Conservation (phyloP, 2,113 vertebrate genomes). For the Stomatorhinus ivindoensis region DNA sequence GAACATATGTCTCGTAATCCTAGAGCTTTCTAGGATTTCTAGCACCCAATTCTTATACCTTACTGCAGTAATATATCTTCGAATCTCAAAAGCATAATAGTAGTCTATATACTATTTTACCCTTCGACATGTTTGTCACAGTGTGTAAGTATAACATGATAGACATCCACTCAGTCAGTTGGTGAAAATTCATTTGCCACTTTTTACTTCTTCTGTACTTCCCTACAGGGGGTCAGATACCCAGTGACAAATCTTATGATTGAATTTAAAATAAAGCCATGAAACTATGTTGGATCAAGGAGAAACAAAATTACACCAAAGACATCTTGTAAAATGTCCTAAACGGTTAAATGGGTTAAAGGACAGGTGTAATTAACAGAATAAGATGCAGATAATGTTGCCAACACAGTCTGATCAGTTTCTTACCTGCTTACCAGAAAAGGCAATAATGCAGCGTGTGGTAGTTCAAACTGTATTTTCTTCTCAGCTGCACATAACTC, state of each 20-base stretch:
- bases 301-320: not conserved
- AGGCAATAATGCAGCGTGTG: conserved; percentile 93
- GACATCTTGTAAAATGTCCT: not conserved
- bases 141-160: not conserved
- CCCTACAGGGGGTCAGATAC: conserved; percentile 90
- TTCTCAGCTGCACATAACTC: conserved; percentile 85
- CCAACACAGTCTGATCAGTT: not conserved
- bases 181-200: conserved; percentile 45
- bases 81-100: not conserved
- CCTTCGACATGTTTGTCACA: conserved; percentile 74
- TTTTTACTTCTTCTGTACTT: conserved; percentile 95
- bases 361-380: too few relatives aligned
- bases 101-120: conserved; percentile 55
- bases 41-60: not conserved
- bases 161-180: not conserved
- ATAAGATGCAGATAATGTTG: not conserved
- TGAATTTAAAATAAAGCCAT: conserved; percentile 95
- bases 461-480: conserved; percentile 95
- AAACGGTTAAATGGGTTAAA: not conserved
- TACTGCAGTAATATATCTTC: not conserved
- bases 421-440: conserved; percentile 90
- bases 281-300: not conserved
- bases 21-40: not conserved
- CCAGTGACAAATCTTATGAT: conserved; percentile 94
- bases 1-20: not conserved